These are phyloP conservation scores for Ptychobarbus kaznakovi DNA, from an alignment of 2,797 vertebrate genomes.

Conservation along the genomic window DNA sequence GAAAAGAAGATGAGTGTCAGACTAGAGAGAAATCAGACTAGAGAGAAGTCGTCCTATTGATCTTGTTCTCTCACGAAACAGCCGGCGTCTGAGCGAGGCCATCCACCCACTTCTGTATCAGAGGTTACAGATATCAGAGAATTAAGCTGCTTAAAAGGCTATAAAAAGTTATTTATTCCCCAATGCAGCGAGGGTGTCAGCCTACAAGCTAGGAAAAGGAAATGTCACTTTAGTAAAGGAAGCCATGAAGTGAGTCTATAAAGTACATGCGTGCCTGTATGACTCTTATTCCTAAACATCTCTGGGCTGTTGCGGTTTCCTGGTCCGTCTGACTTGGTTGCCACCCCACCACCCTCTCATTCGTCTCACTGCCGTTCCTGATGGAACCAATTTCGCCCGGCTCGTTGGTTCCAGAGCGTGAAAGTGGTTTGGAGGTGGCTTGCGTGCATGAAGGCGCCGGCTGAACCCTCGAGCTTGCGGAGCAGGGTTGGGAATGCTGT, in stretches of 20 bases:
- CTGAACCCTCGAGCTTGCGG: background rate
- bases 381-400: constrained; percentile 68
- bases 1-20: constrained; percentile 36
- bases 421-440: constrained; percentile 62
- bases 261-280: constrained; percentile 4
- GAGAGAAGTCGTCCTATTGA: constrained; percentile 51
- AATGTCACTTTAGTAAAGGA: constrained; percentile 8
- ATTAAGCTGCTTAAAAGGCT: constrained; percentile 45
- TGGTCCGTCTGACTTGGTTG: constrained; percentile 52
- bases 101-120: constrained; percentile 41
- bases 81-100: constrained; percentile 1
- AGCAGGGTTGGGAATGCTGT: background rate
- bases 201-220: constrained; percentile 6
- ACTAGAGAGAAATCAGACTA: constrained; percentile 41
- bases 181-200: constrained; percentile 28
- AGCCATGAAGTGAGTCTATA: background rate
- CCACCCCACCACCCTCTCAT: constrained; percentile 57
- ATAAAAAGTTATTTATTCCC: constrained; percentile 51
- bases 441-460: constrained; percentile 29
- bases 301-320: constrained; percentile 49
- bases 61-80: constrained; percentile 41
- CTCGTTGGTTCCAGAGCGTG: constrained; percentile 58
- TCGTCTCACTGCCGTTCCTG: constrained; percentile 55
- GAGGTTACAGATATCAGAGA: constrained; percentile 51
- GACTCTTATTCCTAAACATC: constrained; percentile 40